Conservation (phyloP, 1,140 invertebrate species). For the Panagrolaimus sp. region DNA sequence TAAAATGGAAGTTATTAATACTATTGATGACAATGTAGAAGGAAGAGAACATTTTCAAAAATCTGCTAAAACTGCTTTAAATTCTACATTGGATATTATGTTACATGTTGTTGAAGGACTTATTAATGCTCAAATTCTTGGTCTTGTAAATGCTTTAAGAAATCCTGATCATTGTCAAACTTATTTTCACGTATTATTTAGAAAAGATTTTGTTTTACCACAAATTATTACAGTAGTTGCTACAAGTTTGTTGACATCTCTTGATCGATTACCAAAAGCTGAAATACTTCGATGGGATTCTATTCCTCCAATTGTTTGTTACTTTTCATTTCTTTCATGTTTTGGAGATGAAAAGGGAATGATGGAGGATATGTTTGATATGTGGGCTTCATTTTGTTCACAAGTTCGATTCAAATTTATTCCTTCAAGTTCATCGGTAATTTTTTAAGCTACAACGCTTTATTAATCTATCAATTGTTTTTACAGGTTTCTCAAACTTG, state of each 20-base stretch:
- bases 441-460: no score
- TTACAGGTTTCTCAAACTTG: constrained; percentile 42
- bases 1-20: constrained; percentile 47
- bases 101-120: constrained; percentile 25
- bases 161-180: constrained; percentile 33
- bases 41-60: constrained; percentile 32
- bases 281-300: constrained; percentile 13
- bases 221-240: constrained; percentile 35
- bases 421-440: constrained; percentile 33
- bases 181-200: constrained; percentile 45
- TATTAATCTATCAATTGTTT: not conserved
- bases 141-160: constrained; percentile 26
- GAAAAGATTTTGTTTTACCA: constrained; percentile 36
- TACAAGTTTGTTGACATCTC: constrained; percentile 27
- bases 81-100: constrained; percentile 36
- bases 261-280: constrained; percentile 22
- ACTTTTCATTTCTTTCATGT: constrained; percentile 40
- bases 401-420: constrained; percentile 39
- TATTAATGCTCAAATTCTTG: constrained; percentile 29
- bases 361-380: constrained; percentile 44
- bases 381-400: constrained; percentile 34
- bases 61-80: constrained; percentile 30
- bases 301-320: constrained; percentile 29
- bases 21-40: constrained; percentile 29
- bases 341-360: constrained; percentile 43